These are phyloP conservation scores for Marronus borbonicus DNA, from an alignment of 2,888 invertebrate genomes.

Conservation along the genomic window DNA sequence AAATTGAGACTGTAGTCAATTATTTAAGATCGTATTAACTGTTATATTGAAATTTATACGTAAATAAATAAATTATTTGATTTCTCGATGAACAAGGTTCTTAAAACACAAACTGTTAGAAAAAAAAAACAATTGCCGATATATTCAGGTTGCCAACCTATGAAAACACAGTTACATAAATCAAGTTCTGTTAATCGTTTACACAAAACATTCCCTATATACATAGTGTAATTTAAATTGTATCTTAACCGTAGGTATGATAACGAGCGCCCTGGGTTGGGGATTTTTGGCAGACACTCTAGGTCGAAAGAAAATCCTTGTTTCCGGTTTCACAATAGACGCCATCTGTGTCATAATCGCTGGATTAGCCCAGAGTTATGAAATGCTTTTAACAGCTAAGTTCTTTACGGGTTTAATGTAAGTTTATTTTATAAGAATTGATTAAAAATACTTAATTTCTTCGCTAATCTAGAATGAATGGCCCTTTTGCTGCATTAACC, in stretches of 20 bases:
- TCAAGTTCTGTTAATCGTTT: no score
- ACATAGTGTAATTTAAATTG: conserved; percentile 9
- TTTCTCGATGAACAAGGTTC: no score
- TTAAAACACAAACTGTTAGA: no score
- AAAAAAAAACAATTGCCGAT: no score
- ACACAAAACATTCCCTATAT: no score
- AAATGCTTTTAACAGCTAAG: conserved; percentile 80
- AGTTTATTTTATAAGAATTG: conserved; percentile 4
- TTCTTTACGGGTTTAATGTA: conserved; percentile 80
- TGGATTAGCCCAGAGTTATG: conserved; percentile 78
- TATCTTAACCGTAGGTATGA: conserved; percentile 76
- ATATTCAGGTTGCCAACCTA: no score
- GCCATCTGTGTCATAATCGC: conserved; percentile 77
- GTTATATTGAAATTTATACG: no score
- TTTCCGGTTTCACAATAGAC: conserved; percentile 78
- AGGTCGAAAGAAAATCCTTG: conserved; percentile 79
- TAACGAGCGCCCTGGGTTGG: conserved; percentile 83
- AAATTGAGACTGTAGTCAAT: no score
- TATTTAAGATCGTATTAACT: no score
- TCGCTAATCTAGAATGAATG: conserved; percentile 73
- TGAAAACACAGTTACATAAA: no score
- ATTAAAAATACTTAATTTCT: neutral
- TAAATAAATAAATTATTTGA: no score
- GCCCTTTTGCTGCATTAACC: conserved; percentile 82
- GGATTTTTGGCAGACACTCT: conserved; percentile 84